Conservation (phyloP, 2,888 invertebrate genomes). For the Acronicta alni region DNA sequence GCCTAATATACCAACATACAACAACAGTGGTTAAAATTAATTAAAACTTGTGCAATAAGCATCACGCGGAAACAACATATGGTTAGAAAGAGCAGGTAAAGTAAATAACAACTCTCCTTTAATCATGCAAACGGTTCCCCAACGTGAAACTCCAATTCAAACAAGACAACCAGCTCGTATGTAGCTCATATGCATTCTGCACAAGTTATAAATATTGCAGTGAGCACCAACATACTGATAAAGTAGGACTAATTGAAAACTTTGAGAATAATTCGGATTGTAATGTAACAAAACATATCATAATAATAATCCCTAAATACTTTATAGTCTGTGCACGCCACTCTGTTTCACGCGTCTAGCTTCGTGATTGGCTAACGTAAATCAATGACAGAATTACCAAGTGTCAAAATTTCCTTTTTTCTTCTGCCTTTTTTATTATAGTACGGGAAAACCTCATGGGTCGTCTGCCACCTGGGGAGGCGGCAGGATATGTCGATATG, state of each 20-base stretch:
- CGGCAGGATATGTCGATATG: no score
- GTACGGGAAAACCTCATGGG: no score
- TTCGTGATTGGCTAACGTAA: neutral
- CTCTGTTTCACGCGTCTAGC: no score
- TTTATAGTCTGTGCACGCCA: no score
- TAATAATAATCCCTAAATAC: no score
- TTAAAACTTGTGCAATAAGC: conserved; percentile 19
- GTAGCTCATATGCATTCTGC: conserved; percentile 31
- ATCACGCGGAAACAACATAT: conserved; percentile 8
- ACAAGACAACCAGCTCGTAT: conserved; percentile 34
- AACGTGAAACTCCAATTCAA: conserved; percentile 37
- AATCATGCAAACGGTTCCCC: conserved; percentile 41
- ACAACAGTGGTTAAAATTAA: neutral
- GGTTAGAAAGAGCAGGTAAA: conserved; percentile 22
- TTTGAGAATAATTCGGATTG: neutral
- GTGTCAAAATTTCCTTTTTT: neutral
- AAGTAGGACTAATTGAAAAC: neutral
- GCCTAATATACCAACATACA: neutral
- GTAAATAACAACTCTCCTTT: conserved; percentile 32
- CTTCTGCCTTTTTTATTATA: neutral
- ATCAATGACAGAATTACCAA: neutral
- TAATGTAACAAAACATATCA: no score
- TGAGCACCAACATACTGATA: neutral
- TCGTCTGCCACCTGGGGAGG: no score
- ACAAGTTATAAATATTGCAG: conserved; percentile 29